phyloP scores from a whole-genome alignment of 2,888 invertebrate genomes.

The Drosophila rellima region DNA sequence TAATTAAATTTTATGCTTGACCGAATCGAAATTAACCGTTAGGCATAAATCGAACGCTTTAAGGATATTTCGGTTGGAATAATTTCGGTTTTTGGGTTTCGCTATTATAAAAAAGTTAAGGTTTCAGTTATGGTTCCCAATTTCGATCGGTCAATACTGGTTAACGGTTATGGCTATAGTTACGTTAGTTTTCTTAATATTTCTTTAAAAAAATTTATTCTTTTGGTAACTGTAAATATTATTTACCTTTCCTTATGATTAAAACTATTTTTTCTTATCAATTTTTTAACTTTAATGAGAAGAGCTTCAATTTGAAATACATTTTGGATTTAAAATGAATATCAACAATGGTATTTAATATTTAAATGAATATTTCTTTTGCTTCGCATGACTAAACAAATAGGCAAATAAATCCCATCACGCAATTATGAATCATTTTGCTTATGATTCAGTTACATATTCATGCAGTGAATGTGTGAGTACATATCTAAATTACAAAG shows the following conservation, averaged over 20 bases:
- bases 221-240: background rate
- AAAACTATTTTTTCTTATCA: too few relatives aligned
- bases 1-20: too few relatives aligned
- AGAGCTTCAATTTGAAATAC: background rate
- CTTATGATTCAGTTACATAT: conserved; percentile 28
- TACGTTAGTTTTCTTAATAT: too few relatives aligned
- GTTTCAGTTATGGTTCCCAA: too few relatives aligned
- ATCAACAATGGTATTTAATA: background rate
- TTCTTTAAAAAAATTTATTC: background rate
- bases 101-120: too few relatives aligned
- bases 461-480: background rate
- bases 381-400: conserved; percentile 16
- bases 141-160: too few relatives aligned
- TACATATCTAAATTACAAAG: conserved; percentile 10
- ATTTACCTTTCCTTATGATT: background rate
- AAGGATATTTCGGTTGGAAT: too few relatives aligned
- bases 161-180: too few relatives aligned
- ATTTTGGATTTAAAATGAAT: background rate
- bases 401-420: conserved; percentile 6
- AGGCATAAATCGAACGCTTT: too few relatives aligned
- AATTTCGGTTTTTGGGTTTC: too few relatives aligned
- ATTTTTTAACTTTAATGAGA: background rate
- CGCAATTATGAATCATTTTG: conserved; percentile 8
- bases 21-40: too few relatives aligned
- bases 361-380: background rate